A percentile compares a stretch with the other conserved stretches of the same genome.
Evolutionary conservation across 2,797 vertebrate genomes (phyloP).

Genomic region (Epinephelus malabaricus): DNA sequence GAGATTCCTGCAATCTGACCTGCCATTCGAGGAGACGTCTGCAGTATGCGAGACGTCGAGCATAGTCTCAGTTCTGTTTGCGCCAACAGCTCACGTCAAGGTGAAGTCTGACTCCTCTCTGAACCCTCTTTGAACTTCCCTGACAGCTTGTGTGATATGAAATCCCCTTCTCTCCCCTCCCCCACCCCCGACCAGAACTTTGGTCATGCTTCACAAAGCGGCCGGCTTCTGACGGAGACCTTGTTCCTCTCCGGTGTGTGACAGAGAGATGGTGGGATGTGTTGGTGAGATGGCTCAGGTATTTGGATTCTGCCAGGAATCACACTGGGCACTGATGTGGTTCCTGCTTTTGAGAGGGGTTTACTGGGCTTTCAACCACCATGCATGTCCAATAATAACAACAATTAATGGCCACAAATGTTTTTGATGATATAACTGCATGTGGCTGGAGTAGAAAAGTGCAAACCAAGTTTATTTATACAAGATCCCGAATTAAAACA

Average conservation of each 20-base stretch:
- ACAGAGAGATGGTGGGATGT: constrained; percentile 31
- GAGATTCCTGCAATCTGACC: constrained; percentile 54
- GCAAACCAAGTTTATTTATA: too few relatives aligned
- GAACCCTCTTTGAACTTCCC: constrained; percentile 73
- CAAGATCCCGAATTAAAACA: too few relatives aligned
- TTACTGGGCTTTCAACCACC: neutral
- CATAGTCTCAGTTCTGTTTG: constrained; percentile 59
- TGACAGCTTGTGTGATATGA: constrained; percentile 72
- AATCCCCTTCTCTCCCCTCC: constrained; percentile 19
- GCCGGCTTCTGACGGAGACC: constrained; percentile 53
- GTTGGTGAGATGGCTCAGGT: constrained; percentile 41
- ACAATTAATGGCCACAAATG: neutral
- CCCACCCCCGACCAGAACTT: constrained; percentile 36
- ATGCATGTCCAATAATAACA: neutral
- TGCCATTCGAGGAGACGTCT: constrained; percentile 58
- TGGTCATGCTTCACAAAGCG: constrained; percentile 71
- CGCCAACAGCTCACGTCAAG: constrained; percentile 65
- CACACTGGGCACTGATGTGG: neutral
- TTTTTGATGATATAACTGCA: neutral
- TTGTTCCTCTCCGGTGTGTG: constrained; percentile 42
- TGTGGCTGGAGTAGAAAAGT: neutral
- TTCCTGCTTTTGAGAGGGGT: neutral
- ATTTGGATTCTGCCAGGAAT: constrained; percentile 21
- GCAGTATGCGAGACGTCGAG: constrained; percentile 57
- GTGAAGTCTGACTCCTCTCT: constrained; percentile 70